Percentiles rank a stretch among this genome's conserved stretches.
Evolutionary conservation across 2,888 invertebrate genomes (phyloP).

Genomic region (Amphipoea oculea): DNA sequence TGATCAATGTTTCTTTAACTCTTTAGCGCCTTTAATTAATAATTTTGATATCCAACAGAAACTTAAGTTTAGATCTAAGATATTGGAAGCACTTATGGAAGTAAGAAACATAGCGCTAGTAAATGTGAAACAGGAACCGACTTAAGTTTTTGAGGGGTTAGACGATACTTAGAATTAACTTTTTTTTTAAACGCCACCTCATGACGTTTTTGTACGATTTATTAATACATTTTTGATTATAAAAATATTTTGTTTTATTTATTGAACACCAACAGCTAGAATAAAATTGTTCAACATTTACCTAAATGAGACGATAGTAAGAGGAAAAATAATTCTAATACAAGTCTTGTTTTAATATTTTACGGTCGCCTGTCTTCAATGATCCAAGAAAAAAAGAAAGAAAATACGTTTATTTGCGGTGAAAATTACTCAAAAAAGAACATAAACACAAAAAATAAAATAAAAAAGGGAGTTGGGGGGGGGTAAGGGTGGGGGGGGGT

Average conservation of each 20-base stretch:
- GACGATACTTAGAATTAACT: not conserved
- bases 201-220: not conserved
- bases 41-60: conserved; percentile 44
- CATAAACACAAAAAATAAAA: too few species aligned
- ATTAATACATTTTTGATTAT: not conserved
- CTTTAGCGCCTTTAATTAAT: conserved; percentile 37
- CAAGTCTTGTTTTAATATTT: not conserved
- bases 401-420: too few species aligned
- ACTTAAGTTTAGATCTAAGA: conserved; percentile 38
- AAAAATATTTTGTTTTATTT: not conserved
- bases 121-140: conserved; percentile 10
- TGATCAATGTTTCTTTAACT: conserved; percentile 47
- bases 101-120: conserved; percentile 4
- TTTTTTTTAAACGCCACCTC: not conserved
- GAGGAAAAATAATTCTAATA: not conserved
- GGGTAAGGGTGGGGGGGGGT: too few species aligned
- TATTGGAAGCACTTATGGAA: conserved; percentile 37
- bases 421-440: too few species aligned
- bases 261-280: not conserved
- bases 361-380: not conserved
- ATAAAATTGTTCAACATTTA: not conserved
- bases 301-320: not conserved
- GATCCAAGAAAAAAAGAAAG: too few species aligned
- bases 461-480: too few species aligned
- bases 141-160: not conserved